Conservation (phyloP, 2,888 invertebrate genomes). For the Cynaeus angustus region DNA sequence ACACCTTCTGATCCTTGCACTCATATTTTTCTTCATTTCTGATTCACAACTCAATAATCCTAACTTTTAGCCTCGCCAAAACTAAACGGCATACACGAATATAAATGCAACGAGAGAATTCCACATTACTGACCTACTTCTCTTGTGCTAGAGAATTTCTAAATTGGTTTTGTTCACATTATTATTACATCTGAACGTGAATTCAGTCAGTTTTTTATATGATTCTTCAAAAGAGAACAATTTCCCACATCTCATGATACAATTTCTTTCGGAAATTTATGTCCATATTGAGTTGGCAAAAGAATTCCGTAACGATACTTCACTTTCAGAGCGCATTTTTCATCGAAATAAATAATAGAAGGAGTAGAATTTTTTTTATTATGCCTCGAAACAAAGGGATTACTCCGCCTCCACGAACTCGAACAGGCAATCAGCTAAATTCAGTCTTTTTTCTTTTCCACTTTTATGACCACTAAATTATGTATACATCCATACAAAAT, state of each 20-base stretch:
- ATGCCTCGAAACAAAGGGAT: constrained; percentile 32
- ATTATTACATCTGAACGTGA: constrained; percentile 23
- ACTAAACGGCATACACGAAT: neutral
- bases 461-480: constrained; percentile 51
- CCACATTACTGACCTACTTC: constrained; percentile 23
- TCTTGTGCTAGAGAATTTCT: constrained; percentile 12
- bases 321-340: constrained; percentile 19
- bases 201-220: neutral
- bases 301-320: constrained; percentile 33
- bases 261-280: constrained; percentile 19
- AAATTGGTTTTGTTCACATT: constrained; percentile 32
- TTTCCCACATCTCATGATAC: constrained; percentile 12
- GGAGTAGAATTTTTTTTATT: constrained; percentile 36
- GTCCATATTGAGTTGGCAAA: constrained; percentile 22
- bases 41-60: neutral
- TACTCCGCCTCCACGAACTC: constrained; percentile 27
- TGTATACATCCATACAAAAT: constrained; percentile 50
- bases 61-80: too few relatives aligned
- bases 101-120: constrained; percentile 9
- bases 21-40: neutral
- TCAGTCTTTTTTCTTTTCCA: constrained; percentile 33
- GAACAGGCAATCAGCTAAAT: constrained; percentile 47
- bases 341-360: constrained; percentile 39
- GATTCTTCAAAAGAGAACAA: constrained; percentile 15
- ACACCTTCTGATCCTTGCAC: too few relatives aligned